Base-by-base conservation (phyloP, 2,113 vertebrate species). In the Eptatretus burgeri region DNA sequence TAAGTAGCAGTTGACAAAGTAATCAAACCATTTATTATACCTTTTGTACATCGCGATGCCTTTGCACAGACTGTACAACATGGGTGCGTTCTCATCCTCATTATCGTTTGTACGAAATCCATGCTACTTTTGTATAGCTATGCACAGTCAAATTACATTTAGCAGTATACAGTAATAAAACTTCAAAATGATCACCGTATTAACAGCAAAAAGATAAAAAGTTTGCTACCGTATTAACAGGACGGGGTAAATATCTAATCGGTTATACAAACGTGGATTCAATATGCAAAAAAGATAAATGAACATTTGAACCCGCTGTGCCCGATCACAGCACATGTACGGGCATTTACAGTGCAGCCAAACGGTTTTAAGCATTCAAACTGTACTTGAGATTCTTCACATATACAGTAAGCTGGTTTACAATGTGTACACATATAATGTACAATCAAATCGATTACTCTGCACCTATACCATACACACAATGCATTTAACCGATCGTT, bases 401-500 rank as follows among this genome's bases (percentile, higher is more conserved):
- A 60, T 60, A 60, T 60, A 60, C 56, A 60, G 56, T 60, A 60
- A 60, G 56, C 56, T 20, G 56, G 56, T 60, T 60, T 60, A 60
- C 56, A 60, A 60, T 60, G 56, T 60, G 20, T 60, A 60, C 56
- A 60, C n/a, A 60, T 60, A 60, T 60, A 60, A 60, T 60, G 56
- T 60, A 60, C 56, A 60, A 60, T 60, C 56, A 60, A 17, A 20
- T 60, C 20, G 20, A 60, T 60, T 60, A 60, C 56, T 60, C n/a
- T 60, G 56, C 56, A 60, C 56, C 56, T 60, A n/a, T 60, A 60
- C n/a, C 56, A 60, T 60, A 60, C 56, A 60, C 56, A 2, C n/a
- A 60, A 20, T 60, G 27, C 27, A 7, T 41, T 41, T 41, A 41
- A 41, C 27, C 27, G 27, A 41, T 41, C 27, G 56, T 60, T 60